A percentile compares a stretch with the other conserved stretches of the same genome.
These are phyloP conservation scores for Uromys caudimaculatus DNA, from an alignment of 2,797 vertebrate species.

Conservation along the genomic window DNA sequence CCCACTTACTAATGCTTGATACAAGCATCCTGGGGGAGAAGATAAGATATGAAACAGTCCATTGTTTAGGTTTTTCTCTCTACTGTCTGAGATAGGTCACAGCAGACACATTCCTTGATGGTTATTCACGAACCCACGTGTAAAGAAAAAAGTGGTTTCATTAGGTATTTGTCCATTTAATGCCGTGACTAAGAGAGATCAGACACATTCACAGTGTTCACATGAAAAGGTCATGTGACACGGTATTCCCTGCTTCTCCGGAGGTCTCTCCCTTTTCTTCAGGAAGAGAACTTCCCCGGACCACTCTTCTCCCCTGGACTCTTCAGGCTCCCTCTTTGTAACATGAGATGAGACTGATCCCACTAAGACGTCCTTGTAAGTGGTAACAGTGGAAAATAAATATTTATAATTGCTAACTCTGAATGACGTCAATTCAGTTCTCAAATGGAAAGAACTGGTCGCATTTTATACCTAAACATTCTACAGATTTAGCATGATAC, in stretches of 20 bases:
- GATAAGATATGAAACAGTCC: background rate
- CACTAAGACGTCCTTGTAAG: background rate
- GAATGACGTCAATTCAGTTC: conserved; percentile 31
- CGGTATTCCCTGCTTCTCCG: background rate
- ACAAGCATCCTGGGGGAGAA: background rate
- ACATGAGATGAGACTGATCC: background rate
- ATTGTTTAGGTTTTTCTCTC: background rate
- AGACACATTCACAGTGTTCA: background rate
- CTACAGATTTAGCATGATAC: background rate
- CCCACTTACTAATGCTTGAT: background rate
- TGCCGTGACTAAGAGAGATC: conserved; percentile 1
- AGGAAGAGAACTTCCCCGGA: background rate
- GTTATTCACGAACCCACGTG: background rate
- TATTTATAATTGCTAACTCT: background rate
- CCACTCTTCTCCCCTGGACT: background rate
- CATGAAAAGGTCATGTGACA: background rate
- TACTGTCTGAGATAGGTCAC: conserved; percentile 2
- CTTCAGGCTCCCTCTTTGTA: background rate
- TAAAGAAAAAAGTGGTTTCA: background rate
- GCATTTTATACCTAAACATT: background rate
- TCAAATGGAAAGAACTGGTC: conserved; percentile 4
- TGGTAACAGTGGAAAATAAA: background rate
- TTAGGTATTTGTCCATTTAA: background rate
- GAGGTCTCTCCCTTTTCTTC: background rate
- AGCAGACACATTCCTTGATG: conserved; percentile 12